Conservation (phyloP, 2,797 vertebrate genomes). For the Acipenser ruthenus region DNA sequence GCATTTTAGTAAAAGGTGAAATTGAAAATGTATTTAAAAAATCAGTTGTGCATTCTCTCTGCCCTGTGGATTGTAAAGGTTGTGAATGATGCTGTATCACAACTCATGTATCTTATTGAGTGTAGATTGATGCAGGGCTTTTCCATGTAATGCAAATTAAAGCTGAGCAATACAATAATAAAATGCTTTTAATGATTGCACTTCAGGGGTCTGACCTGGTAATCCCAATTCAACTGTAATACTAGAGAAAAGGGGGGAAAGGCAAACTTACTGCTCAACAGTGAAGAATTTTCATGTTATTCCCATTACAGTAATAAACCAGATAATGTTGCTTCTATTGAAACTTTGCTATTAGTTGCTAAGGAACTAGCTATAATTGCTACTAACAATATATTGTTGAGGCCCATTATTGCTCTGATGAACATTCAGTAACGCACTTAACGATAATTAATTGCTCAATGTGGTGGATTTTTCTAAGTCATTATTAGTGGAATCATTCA, state of each 20-base stretch:
- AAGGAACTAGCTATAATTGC: conserved; percentile 53
- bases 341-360: conserved; percentile 51
- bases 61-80: conserved; percentile 11
- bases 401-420: neutral
- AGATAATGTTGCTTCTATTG: conserved; percentile 30
- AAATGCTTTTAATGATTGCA: conserved; percentile 31
- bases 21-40: neutral
- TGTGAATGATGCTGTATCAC: conserved; percentile 8
- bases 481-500: too few relatives aligned
- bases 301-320: conserved; percentile 32
- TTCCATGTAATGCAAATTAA: conserved; percentile 6
- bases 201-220: conserved; percentile 41
- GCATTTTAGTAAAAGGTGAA: neutral
- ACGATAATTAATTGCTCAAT: conserved; percentile 32
- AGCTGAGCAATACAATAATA: conserved; percentile 19
- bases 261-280: conserved; percentile 31
- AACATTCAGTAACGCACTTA: conserved; percentile 4
- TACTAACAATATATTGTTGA: conserved; percentile 23
- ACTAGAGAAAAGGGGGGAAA: conserved; percentile 31
- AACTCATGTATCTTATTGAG: neutral
- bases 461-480: conserved; percentile 24
- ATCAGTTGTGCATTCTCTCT: conserved; percentile 17
- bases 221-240: conserved; percentile 30
- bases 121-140: conserved; percentile 10
- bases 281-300: conserved; percentile 24